Evolutionary conservation across 2,888 invertebrate species (phyloP).

Genomic region (Agelastica alni): DNA sequence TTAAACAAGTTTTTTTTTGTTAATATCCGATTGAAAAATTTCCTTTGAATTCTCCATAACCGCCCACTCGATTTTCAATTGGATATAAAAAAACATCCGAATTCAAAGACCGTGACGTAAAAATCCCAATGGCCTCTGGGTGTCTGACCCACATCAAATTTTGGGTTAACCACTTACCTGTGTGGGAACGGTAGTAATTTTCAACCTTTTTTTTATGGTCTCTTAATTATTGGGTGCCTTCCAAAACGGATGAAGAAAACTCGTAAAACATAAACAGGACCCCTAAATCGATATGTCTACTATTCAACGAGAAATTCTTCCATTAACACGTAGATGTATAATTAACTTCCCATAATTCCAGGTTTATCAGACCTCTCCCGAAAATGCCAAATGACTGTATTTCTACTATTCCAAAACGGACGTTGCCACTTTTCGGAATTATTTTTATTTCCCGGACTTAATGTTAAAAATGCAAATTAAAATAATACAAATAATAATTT

Average conservation of each 20-base stretch:
- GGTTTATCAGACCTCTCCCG: no score
- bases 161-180: slow-evolving; percentile 21
- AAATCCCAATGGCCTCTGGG: slow-evolving; percentile 12
- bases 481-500: no score
- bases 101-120: slow-evolving; percentile 16
- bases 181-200: slow-evolving; percentile 31
- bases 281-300: not conserved
- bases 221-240: slow-evolving; percentile 16
- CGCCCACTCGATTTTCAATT: slow-evolving; percentile 9
- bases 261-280: not conserved
- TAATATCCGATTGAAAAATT: slow-evolving; percentile 14
- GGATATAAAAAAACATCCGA: slow-evolving; percentile 11
- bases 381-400: no score
- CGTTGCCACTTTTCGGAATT: no score
- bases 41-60: slow-evolving; percentile 3
- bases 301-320: not conserved
- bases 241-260: not conserved
- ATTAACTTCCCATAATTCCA: no score
- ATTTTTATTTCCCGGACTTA: no score
- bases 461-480: no score
- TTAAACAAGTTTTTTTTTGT: slow-evolving; percentile 14
- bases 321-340: no score
- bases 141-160: slow-evolving; percentile 31
- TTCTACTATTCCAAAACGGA: no score
- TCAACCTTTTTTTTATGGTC: slow-evolving; percentile 15